Evolutionary conservation across 2,888 invertebrate species (phyloP).

Genomic region (Ametastegia equiseti): DNA sequence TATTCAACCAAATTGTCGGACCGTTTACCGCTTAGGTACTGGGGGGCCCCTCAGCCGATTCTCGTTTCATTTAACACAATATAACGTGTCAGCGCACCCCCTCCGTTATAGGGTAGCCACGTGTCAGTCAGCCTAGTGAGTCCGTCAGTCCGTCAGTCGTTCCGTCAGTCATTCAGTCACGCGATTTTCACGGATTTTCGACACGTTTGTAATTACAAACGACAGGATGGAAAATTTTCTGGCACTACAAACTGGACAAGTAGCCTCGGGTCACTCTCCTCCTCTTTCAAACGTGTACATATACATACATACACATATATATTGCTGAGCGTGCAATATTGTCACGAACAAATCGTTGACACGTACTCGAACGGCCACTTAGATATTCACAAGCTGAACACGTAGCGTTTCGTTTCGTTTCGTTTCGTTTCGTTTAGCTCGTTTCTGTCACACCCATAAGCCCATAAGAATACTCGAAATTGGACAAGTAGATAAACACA

Average conservation of each 20-base stretch:
- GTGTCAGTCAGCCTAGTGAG: too few species aligned
- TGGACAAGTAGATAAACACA: not conserved
- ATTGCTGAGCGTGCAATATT: conserved; percentile 31
- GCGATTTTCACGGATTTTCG: conserved; percentile 34
- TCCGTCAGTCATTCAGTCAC: conserved; percentile 12
- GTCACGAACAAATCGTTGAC: conserved; percentile 44
- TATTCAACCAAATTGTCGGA: not conserved
- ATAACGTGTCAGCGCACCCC: conserved; percentile 21
- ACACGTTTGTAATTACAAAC: conserved; percentile 37
- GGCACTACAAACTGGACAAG: not conserved
- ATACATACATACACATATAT: too few species aligned
- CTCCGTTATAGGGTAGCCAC: not conserved
- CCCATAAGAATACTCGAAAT: not conserved
- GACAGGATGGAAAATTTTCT: conserved; percentile 22
- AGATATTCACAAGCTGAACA: conserved; percentile 22
- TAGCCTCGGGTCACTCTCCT: conserved; percentile 20
- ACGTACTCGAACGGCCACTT: conserved; percentile 32
- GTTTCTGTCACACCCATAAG: not conserved
- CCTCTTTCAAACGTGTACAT: too few species aligned
- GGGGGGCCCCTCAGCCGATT: not conserved
- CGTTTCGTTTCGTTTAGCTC: too few species aligned
- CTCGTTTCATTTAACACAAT: conserved; percentile 30
- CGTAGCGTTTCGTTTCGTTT: not conserved
- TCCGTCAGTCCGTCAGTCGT: not conserved
- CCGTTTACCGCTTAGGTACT: too few species aligned